Base-by-base conservation (phyloP, 2,797 vertebrate genomes). In the Manis javanica region DNA sequence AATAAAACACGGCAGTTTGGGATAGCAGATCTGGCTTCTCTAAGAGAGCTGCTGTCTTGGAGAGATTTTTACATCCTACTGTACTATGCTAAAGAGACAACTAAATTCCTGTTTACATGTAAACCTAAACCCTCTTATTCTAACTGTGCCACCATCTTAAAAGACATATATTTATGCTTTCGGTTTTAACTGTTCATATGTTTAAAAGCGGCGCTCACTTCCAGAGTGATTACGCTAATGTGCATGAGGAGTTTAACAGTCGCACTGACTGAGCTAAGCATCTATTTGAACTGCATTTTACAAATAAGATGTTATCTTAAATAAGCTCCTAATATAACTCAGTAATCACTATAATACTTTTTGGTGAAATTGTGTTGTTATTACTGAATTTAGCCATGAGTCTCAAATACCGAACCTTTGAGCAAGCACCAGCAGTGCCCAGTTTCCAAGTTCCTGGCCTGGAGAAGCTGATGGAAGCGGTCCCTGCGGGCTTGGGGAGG, bases 251-350 rank as follows among this genome's bases (percentile, higher is more conserved):
- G 81, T 95, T 97, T 91, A 98, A 95, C 96, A 83, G 83, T 91
- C 69, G 46, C 37, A 34, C 83, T 92, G 97, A 96, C 95, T 95
- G 94, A 72, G 9, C 95, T 94, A 97, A 96, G 97, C 95, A 89
- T 96, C 96, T 91, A 94, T 98, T 97, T 96, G 97, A 97, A 90
- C 98, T 92, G 69, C 91, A 37, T 87, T 97, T 95, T 97, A 88
- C 91, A 97, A 98, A 97, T 97, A 97, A 97, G 97, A 97, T 96
- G 93, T 96, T 98, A 97, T 98, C 98, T 98, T 98, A 95, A 97
- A 97, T 97, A 95, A 81, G 82, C 87, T 84, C 96, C 96, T 96
- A 92, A 90, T 83, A 96, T 96, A 98, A 95, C 91, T 97, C 96
- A 72, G 89, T 97, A 97, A 97, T 98, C 96, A 95, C 96, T 96